Conservation (phyloP, 1,140 invertebrate genomes). For the Hypothenemus hampei region DNA sequence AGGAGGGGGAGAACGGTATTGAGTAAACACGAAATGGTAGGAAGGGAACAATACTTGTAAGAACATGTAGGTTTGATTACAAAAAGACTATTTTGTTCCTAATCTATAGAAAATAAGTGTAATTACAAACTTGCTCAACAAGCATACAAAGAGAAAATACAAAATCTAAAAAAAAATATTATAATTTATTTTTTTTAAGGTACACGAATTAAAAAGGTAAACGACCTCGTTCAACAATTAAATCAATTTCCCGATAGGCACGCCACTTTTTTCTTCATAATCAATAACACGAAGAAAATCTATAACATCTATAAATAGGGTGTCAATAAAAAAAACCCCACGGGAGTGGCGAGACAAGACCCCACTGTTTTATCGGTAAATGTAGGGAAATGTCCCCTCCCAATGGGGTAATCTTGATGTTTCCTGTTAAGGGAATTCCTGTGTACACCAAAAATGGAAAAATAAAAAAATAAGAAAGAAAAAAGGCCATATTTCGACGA, state of each 20-base stretch:
- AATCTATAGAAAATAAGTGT: no score
- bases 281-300: constrained; percentile 13
- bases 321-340: constrained; percentile 11
- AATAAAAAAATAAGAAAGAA: no score
- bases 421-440: constrained; percentile 6
- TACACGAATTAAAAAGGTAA: neutral
- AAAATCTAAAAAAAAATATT: no score
- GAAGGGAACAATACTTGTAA: neutral
- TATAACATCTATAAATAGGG: constrained; percentile 7
- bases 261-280: constrained; percentile 4
- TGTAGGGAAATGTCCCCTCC: neutral
- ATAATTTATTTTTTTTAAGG: neutral
- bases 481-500: no score
- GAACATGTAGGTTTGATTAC: neutral
- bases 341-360: neutral
- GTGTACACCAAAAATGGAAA: no score
- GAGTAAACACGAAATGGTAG: neutral
- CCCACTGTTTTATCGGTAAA: constrained; percentile 15
- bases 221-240: no score
- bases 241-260: no score
- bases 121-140: no score
- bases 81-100: no score
- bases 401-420: constrained; percentile 10
- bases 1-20: no score
- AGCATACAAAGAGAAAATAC: no score